Evolutionary conservation across 2,888 invertebrate species (phyloP), one percentile per base, ranked within the genome.

Genomic region (Dolomedes plantarius): DNA sequence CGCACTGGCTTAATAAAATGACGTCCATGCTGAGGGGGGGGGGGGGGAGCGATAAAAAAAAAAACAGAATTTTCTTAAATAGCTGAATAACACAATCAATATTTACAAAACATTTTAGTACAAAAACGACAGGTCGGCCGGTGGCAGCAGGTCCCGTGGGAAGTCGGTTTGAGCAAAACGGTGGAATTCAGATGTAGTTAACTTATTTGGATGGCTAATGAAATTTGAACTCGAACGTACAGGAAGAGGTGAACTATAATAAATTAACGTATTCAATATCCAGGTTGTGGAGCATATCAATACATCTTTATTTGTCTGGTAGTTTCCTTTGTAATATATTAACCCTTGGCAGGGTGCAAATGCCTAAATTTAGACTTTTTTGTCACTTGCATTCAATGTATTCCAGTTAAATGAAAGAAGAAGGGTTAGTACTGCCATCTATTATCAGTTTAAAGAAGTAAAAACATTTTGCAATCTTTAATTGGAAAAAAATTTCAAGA

Each of bases 1-100:
- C 56, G 56, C 56, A 56, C 56, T 56, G 56, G 56, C 56, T 23
- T 56, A n/a, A n/a, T 16, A 56, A 23, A 56, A 56, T 56, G 56
- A 56, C 23, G 7, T 23, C 23, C 56, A 56, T 1, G 56, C 9
- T 7, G 16, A 56, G 23, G 23, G 56, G 11, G 46, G 6, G 11
- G 36, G 36, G 11, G 11, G 23, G 56, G 19, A 56, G 56, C 23
- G 23, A 56, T 23, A 56, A 56, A 56, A 56, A 56, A 19, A 56
- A 56, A n/a, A n/a, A n/a, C n/a, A n/a, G n/a, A n/a, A n/a, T n/a
- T 3, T 56, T 56, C 16, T 23, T 56, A 56, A 46, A 46, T 56
- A 19, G 19, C 5, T 56, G 19, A 56, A 56, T 56, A 56, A 56
- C 56, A 56, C 56, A 56, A 56, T 56, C 56, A 56, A 56, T 56